phyloP scores from a whole-genome alignment of 2,113 vertebrate species.

The Setophaga kirtlandii region DNA sequence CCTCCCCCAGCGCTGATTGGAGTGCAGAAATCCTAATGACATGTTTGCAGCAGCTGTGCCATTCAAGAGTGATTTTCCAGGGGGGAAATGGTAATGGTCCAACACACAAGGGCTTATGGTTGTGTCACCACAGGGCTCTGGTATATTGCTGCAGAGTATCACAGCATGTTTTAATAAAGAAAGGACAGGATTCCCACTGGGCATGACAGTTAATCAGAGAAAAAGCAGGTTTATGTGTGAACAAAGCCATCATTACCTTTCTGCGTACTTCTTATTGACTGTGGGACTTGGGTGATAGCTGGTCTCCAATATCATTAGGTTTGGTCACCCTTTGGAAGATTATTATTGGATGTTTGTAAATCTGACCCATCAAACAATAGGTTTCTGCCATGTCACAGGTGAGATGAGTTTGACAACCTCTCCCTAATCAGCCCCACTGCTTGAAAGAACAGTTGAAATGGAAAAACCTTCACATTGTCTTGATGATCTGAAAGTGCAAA shows the following conservation, averaged over 20 bases:
- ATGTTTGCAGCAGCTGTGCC: slow-evolving; percentile 64
- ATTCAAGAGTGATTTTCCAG: slow-evolving; percentile 63
- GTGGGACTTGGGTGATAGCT: slow-evolving; percentile 22
- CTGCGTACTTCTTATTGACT: background rate
- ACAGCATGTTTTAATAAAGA: slow-evolving; percentile 65
- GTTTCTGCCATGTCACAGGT: background rate
- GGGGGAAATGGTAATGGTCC: slow-evolving; percentile 61
- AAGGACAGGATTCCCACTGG: slow-evolving; percentile 54
- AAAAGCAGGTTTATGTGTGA: slow-evolving; percentile 60
- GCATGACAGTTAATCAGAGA: slow-evolving; percentile 62
- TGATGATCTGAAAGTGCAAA: background rate
- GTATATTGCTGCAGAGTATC: slow-evolving; percentile 58
- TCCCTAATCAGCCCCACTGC: background rate
- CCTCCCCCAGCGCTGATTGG: slow-evolving; percentile 38
- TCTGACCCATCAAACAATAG: background rate
- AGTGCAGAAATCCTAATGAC: slow-evolving; percentile 62
- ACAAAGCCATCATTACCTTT: slow-evolving; percentile 65
- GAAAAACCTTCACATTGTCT: background rate
- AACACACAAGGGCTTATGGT: slow-evolving; percentile 39
- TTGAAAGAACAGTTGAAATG: background rate
- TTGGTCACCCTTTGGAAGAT: slow-evolving; percentile 4
- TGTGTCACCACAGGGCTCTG: slow-evolving; percentile 57
- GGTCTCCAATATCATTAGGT: background rate
- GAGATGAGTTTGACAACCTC: background rate
- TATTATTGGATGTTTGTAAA: slow-evolving; percentile 7